Evolutionary conservation across 2,888 invertebrate genomes (phyloP), one percentile per base, ranked within the genome.

Genomic region (Apoda limacodes): DNA sequence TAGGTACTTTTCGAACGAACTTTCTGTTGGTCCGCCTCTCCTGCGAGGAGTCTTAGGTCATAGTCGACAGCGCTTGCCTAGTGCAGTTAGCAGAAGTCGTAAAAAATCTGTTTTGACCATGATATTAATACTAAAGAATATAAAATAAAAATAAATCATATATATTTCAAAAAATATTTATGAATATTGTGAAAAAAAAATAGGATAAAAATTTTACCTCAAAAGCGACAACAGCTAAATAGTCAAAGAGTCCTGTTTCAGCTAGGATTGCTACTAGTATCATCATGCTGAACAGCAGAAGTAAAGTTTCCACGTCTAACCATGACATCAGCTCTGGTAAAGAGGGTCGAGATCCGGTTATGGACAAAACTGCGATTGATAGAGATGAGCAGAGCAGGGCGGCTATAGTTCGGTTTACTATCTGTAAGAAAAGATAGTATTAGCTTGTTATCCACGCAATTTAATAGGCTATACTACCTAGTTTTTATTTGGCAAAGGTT

Each of bases 281-380:
- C 95, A 95, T 95, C 95, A 95, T 95, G 20, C 92, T 89, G 62
- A 93, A 92, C 0, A 93, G 75, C 12, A 93, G 59, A n/a, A 91
- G 74, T 2, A 93, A 59, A 0, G 92, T 89, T 53, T 93, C 93
- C 46, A 89, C 80, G 45, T 95, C 93, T 49, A 95, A 85, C 94
- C 94, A 95, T 6, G 88, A 86, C 3, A 93, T 82, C 22, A 95
- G 80, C 60, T 90, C 89, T 1, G 81, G 72, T 58, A 92, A 83
- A 0, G 88, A 85, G 0, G 95, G 94, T 24, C 92, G 82, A 80
- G 90, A 88, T 34, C 91, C 87, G 2, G 87, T 71, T 0, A 85
- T 67, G 0, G 93, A 86, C 28, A 94, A 62, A 2, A 88, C 85
- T 0, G 92, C 90, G 5, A 95, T 70, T 0, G 92, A 86, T 35